phyloP scores from a whole-genome alignment of 2,888 invertebrate genomes.

The Thalpophila matura region DNA sequence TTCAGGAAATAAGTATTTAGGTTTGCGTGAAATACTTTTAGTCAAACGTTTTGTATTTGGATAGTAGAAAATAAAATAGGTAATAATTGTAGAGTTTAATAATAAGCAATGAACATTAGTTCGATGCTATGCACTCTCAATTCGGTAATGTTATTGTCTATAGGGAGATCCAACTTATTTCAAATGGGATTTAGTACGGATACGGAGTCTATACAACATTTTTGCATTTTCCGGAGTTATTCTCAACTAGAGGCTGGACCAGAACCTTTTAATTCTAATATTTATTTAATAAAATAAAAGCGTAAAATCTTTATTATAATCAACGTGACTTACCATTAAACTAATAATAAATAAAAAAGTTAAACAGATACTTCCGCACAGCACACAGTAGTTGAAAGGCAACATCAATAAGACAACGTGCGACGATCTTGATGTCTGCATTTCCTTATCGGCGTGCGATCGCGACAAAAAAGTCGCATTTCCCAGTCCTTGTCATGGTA shows the following conservation, averaged over 20 bases:
- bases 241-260: too few relatives aligned
- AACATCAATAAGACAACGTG: conserved; percentile 79
- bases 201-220: too few relatives aligned
- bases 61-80: too few relatives aligned
- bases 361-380: conserved; percentile 72
- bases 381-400: conserved; percentile 82
- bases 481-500: conserved; percentile 80
- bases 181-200: too few relatives aligned
- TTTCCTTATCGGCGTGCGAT: conserved; percentile 70
- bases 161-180: not conserved
- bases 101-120: too few relatives aligned
- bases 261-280: too few relatives aligned
- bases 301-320: not conserved
- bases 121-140: too few relatives aligned
- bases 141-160: not conserved
- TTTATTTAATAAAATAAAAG: too few relatives aligned
- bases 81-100: too few relatives aligned
- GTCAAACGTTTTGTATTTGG: too few relatives aligned
- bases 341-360: conserved; percentile 52
- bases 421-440: conserved; percentile 86
- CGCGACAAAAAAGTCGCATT: conserved; percentile 74
- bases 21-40: too few relatives aligned
- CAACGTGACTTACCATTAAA: conserved; percentile 5
- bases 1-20: conserved; percentile 7
- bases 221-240: too few relatives aligned